Base-by-base conservation (phyloP, 1,140 invertebrate genomes). In the Heliconius hermathena region DNA sequence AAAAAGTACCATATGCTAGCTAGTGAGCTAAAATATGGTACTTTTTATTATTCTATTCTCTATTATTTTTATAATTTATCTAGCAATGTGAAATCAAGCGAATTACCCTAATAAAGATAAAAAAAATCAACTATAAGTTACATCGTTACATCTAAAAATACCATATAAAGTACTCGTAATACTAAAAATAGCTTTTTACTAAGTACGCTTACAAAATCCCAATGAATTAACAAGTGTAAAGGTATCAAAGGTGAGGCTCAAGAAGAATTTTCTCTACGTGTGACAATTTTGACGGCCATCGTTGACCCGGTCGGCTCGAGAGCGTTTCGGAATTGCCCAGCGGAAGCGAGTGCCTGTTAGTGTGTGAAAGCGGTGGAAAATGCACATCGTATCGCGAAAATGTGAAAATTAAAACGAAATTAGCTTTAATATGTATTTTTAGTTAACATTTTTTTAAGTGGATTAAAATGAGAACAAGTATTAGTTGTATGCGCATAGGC, bases 301-400 rank as follows among this genome's bases (percentile, higher is more conserved):
- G 60, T 66, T 66, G 60, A 66, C 60, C 60, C 60, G 60, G 60
- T 66, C 60, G 60, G 60, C 60, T 66, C 60, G 60, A 66, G 60
- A 29, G 26, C 54, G 54, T 60, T 60, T 26, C n/a, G 54, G 54
- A 60, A 22, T 60, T 22, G n/a, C 54, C 54, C 54, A 22, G 54
- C 60, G 60, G 60, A 66, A 66, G 26, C 60, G 60, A 66, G 60
- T 66, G 26, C 60, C 26, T 16, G 60, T 29, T 60, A 66, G 29
- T 66, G 60, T 66, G 9, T 66, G 60, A 66, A 60, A 60, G 60
- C 16, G 60, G 20, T 66, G n/a, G 22, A 66, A 66, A 66, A 66
- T 66, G 60, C 60, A 66, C 60, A 66, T 66, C 60, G 60, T 16
- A 16, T 66, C 60, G 26, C 4, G 60, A 66, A 66, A 66, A 66